These are phyloP conservation scores for Helogale parvula DNA, from an alignment of 2,113 vertebrate genomes.

Conservation along the genomic window DNA sequence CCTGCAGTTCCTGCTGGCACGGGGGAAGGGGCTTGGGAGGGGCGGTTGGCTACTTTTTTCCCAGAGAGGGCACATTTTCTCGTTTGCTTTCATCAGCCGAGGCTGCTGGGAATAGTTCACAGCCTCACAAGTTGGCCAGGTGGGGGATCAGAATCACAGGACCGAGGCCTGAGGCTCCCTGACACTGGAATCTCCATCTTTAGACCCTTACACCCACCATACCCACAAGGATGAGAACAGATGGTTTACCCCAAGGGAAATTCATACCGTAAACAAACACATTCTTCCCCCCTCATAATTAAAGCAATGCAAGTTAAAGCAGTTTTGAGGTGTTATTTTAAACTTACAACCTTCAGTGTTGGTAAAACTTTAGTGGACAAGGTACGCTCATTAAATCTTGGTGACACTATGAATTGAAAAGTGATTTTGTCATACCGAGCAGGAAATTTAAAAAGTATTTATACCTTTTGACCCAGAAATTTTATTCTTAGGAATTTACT, in stretches of 20 bases:
- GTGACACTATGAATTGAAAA: not conserved
- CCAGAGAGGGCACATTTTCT: not conserved
- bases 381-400: not conserved
- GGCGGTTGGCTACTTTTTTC: not conserved
- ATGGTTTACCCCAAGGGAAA: not conserved
- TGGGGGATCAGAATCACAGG: too few species aligned
- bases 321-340: constrained; percentile 14
- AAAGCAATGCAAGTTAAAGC: not conserved
- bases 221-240: not conserved
- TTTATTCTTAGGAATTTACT: not conserved
- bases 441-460: not conserved
- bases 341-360: not conserved
- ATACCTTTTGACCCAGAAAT: not conserved
- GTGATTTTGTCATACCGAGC: constrained; percentile 19
- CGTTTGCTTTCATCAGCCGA: not conserved
- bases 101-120: not conserved
- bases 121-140: not conserved
- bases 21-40: not conserved
- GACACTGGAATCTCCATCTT: not conserved
- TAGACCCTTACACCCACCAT: not conserved
- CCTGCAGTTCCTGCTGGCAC: not conserved
- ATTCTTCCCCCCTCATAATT: not conserved
- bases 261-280: not conserved
- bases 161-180: not conserved
- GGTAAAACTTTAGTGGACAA: not conserved